phyloP scores from a whole-genome alignment of 30 jellyfish, hydroid and myxozoan genomes.

The Aurelia sp. region DNA sequence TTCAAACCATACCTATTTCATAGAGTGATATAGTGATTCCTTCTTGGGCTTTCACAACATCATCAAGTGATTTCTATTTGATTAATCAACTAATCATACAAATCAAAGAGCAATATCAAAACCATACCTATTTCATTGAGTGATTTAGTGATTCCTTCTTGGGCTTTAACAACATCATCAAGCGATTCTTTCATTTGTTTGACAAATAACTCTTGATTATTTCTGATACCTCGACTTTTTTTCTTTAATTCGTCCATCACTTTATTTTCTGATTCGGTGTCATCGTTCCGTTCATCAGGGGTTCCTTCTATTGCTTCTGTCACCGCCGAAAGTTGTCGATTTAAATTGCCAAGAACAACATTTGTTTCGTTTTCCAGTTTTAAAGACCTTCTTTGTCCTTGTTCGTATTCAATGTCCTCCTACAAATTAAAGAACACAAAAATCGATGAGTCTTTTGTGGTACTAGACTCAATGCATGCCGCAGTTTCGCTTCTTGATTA shows the following conservation, averaged over 20 bases:
- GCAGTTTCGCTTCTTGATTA: no score
- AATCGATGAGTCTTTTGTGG: not conserved
- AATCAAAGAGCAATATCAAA: not conserved
- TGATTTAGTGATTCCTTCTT: slow-evolving; percentile 22
- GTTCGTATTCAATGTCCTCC: slow-evolving; percentile 27
- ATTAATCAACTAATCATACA: not conserved
- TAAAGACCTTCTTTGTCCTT: not conserved
- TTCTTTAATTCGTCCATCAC: slow-evolving; percentile 25
- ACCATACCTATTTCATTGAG: slow-evolving; percentile 43
- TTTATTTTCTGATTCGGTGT: not conserved
- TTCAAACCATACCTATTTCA: not conserved
- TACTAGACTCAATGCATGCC: no score
- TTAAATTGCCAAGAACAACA: slow-evolving; percentile 34
- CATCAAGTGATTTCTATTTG: slow-evolving; percentile 4
- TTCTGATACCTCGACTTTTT: slow-evolving; percentile 17
- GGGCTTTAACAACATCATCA: slow-evolving; percentile 43
- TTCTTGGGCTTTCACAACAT: slow-evolving; percentile 39
- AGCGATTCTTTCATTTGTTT: slow-evolving; percentile 27
- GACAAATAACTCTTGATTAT: slow-evolving; percentile 14
- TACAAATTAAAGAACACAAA: not conserved
- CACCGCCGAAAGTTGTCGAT: slow-evolving; percentile 24
- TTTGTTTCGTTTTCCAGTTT: slow-evolving; percentile 26
- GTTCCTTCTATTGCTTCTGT: slow-evolving; percentile 8
- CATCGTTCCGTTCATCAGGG: not conserved
- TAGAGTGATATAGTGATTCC: slow-evolving; percentile 15